Evolutionary conservation across 2,113 vertebrate genomes (phyloP), one percentile per base, ranked within the genome.

Genomic region (Forbesichthys agassizii): DNA sequence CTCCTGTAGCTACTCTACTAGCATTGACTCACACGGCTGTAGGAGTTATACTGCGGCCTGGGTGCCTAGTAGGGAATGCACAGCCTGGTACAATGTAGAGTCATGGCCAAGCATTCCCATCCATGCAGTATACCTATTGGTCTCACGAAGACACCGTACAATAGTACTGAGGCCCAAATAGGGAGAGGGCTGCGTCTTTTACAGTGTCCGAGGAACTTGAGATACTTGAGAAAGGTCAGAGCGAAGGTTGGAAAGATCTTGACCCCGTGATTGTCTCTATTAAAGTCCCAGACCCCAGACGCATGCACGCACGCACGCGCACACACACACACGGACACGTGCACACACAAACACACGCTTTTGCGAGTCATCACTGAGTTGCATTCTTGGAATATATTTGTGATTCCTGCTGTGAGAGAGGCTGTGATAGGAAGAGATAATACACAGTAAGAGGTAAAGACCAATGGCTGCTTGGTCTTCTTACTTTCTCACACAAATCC

Each of bases 361-460:
- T 66, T 61, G 33, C 48, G 55, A 13, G 55, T 62, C 66, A 76
- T 74, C 62, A 66, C 69, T 69, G 20, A 63, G 59, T 61, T 52
- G 69, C 86, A 89, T 88, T 89, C 88, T 79, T 84, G 13, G 61
- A 74, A 90, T 91, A 80, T 70, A 82, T 83, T 13, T 14, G 61
- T 71, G 61, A 68, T 75, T 72, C 77, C 69, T 71, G 73, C 73
- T 70, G 76, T 73, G 53, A 66, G 66, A 68, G 65, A 46, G 63
- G 70, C 53, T 48, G 5, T 18, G 64, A 65, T 46, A 61, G 20
- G 49, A 13, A 14, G 46, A 33, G 46, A 59, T 10, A 54, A 27
- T 54, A 47, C 48, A 74, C 69, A 64, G 48, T 18, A 18, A 56
- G 7, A 52, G 53, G 20, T 54, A 36, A 33, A 46, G 64, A 66